Conservation (phyloP, 2,113 vertebrate genomes). For the Amia ocellicauda region DNA sequence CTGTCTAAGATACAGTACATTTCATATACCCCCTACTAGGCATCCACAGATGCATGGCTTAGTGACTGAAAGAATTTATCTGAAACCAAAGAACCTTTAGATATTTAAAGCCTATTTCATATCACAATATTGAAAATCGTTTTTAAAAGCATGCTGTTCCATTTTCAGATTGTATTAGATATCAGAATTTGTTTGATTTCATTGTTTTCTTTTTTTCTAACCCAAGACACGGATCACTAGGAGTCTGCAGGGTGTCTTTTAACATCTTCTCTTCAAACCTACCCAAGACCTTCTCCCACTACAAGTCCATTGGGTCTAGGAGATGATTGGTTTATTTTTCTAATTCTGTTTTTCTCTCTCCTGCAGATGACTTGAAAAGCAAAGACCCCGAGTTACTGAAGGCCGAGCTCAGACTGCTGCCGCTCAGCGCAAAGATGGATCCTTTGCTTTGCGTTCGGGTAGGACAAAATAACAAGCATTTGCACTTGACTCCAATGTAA, state of each 20-base stretch:
- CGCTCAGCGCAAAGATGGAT: slow-evolving; percentile 44
- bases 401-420: slow-evolving; percentile 35
- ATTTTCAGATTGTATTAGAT: too few relatives aligned
- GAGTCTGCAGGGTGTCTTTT: neutral
- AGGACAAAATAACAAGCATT: slow-evolving; percentile 21
- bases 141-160: too few relatives aligned
- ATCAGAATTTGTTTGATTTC: too few relatives aligned
- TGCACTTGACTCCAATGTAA: too few relatives aligned
- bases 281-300: neutral
- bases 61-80: too few relatives aligned
- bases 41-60: too few relatives aligned
- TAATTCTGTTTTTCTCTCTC: slow-evolving; percentile 16
- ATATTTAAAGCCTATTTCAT: too few relatives aligned
- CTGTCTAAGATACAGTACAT: too few relatives aligned
- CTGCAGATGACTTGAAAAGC: slow-evolving; percentile 51
- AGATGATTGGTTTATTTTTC: neutral
- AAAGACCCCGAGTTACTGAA: slow-evolving; percentile 46
- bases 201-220: neutral
- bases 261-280: neutral
- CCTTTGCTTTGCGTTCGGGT: slow-evolving; percentile 45
- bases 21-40: too few relatives aligned
- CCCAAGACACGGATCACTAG: neutral
- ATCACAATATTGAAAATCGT: too few relatives aligned
- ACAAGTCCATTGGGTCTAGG: slow-evolving; percentile 6
- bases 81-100: too few relatives aligned